Base-by-base conservation (phyloP, 2,888 invertebrate genomes). In the Aquatica leii region DNA sequence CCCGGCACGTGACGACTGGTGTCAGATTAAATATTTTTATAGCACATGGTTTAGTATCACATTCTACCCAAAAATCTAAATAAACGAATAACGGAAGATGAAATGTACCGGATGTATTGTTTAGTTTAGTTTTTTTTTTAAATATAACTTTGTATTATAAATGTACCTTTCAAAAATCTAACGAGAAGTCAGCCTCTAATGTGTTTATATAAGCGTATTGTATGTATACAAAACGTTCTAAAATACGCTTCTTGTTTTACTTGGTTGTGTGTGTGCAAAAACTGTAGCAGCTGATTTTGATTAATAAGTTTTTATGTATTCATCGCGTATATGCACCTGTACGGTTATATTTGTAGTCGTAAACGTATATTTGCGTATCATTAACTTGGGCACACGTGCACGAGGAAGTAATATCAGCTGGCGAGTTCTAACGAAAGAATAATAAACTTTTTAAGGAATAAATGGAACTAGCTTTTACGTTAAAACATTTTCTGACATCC, bases 101-200 rank as follows among this genome's bases (percentile, higher is more conserved):
- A 62, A 63, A 58, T 62, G 59, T 61, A 63, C 76, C 74, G 76
- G 76, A 76, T 76, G 74, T 69, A 67, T 69, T 71, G 74, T 76
- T 75, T 75, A 75, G 71, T 70, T 66, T 57, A n/a, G n/a, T n/a
- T 57, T 59, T 64, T 58, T 67, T 71, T 69, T 67, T 70, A 59
- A 57, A 65, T 58, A 58, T 66, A 66, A 61, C 56, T 64, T 53
- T 65, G 62, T 63, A 55, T 17, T 51, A 58, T 62, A 59, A 64
- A 66, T 69, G 61, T 62, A 66, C 65, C 66, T 69, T 64, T 54
- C 35, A 34, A 67, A 35, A 60, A 61, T 68, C 61, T 37, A 20
- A 24, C n/a, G n/a, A n/a, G n/a, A n/a, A n/a, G n/a, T n/a, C n/a
- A n/a, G n/a, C 8, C 41, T 15, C 57, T 56, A 62, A 62, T 62